A percentile compares a stretch with the other conserved stretches of the same genome.
These are phyloP conservation scores for Mesitornis unicolor DNA, from an alignment of 2,113 vertebrate species.

Conservation along the genomic window DNA sequence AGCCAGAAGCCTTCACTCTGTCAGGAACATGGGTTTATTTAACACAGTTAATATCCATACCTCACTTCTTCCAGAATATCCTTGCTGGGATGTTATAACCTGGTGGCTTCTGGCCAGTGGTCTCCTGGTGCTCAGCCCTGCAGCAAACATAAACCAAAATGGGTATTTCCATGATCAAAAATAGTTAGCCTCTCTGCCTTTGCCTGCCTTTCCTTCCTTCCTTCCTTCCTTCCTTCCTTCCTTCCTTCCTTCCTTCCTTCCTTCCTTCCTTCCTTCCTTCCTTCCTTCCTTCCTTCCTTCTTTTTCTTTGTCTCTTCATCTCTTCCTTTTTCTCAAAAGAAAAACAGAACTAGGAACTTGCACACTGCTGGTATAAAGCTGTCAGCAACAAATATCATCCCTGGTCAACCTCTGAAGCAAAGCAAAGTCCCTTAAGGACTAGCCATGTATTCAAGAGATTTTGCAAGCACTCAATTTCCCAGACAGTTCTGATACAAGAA, in stretches of 20 bases:
- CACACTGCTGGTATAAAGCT: neutral
- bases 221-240: too few species aligned
- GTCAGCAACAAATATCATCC: neutral
- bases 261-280: too few species aligned
- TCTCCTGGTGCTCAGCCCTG: neutral
- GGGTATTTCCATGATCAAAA: neutral
- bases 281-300: too few species aligned
- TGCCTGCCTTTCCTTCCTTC: neutral
- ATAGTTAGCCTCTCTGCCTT: neutral
- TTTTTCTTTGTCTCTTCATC: neutral
- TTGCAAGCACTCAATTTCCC: neutral
- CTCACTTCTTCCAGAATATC: neutral
- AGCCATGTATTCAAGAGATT: neutral
- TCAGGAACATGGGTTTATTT: neutral
- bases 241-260: rapidly evolving
- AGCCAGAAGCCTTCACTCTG: neutral
- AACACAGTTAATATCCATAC: neutral
- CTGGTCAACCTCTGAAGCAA: neutral
- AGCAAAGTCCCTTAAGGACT: neutral
- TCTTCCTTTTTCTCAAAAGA: neutral
- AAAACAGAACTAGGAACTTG: neutral
- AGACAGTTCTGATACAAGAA: neutral
- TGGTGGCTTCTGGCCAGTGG: neutral
- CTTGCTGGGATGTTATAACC: neutral
- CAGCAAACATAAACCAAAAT: neutral